Percentiles rank a stretch among this genome's conserved stretches.
phyloP scores from a whole-genome alignment of 30 jellyfish, hydroid and myxozoan species.

The Cassiopea andromeda region DNA sequence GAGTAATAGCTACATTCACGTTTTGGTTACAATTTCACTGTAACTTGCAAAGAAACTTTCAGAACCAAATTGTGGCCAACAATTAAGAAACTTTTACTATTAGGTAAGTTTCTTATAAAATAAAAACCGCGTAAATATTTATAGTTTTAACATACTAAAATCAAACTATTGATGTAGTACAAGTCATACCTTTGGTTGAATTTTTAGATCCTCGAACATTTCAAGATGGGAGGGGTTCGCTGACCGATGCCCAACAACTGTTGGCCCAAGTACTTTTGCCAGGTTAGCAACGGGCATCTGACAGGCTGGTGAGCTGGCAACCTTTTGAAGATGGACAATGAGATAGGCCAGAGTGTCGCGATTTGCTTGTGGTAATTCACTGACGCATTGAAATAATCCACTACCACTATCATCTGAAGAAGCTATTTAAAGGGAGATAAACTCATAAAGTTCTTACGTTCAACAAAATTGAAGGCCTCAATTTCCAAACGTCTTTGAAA shows the following conservation, averaged over 20 bases:
- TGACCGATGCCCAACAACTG: constrained; percentile 97
- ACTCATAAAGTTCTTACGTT: background rate
- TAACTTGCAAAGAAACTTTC: too few species aligned
- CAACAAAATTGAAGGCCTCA: background rate
- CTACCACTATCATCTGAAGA: constrained; percentile 85
- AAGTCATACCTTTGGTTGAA: constrained; percentile 83
- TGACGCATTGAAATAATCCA: constrained; percentile 96
- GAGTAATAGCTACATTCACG: too few species aligned
- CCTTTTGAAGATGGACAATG: constrained; percentile 89
- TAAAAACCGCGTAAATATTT: too few species aligned
- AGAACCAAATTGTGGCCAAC: too few species aligned
- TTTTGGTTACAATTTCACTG: too few species aligned
- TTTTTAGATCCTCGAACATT: constrained; percentile 93
- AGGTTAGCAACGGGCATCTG: constrained; percentile 85
- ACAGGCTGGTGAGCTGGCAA: constrained; percentile 85
- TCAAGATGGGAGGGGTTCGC: constrained; percentile 95
- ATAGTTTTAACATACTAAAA: too few species aligned
- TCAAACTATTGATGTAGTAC: background rate
- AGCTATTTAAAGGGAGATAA: constrained; percentile 7
- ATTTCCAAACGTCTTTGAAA: background rate
- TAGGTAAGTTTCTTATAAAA: too few species aligned
- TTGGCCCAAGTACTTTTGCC: constrained; percentile 97
- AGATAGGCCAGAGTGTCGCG: constrained; percentile 93
- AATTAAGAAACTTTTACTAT: too few species aligned
- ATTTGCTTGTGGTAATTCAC: constrained; percentile 95